Evolutionary conservation across 2,888 invertebrate species (phyloP), one percentile per base, ranked within the genome.

Genomic region (Cosmopolites sordidus): DNA sequence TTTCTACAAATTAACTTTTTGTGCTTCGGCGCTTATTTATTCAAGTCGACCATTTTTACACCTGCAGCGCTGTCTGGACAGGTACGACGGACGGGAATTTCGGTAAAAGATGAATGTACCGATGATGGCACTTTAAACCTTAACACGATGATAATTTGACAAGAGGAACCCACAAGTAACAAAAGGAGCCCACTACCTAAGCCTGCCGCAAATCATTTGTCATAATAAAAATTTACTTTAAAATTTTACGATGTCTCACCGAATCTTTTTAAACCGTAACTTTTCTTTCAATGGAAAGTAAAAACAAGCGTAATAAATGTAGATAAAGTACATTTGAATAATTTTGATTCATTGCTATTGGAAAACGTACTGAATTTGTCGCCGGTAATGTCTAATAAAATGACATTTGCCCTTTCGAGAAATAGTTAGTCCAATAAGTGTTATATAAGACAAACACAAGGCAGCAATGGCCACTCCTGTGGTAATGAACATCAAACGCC

Each of bases 91-190:
- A 51, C 54, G 43, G 46, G 46, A 44, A 48, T 33, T 41, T 16
- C 43, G 46, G 59, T 58, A 62, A 59, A 57, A 58, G 64, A 64
- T 65, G 54, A 60, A 64, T 65, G 62, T 62, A 49, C 58, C 57
- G 62, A 64, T 63, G 63, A 65, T 65, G 64, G 61, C 62, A 62
- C 62, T 62, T 62, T 63, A 63, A 58, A 62, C 61, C 61, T 60
- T 60, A 54, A 65, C 64, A 64, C 60, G 64, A 64, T 61, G 65
- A 66, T 67, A 67, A 67, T 67, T 66, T 66, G 66, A 67, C 67
- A 67, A 65, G 64, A 64, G 59, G 61, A 62, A 61, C 65, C 66
- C 66, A 60, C 66, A 65, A 64, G 58, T 57, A 59, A 63, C 62
- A 63, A 63, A 56, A 55, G 56, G 48, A 58, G 46, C 53, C 55